These are phyloP conservation scores for Syngnathus typhle DNA, from an alignment of 2,113 vertebrate species.

Conservation along the genomic window DNA sequence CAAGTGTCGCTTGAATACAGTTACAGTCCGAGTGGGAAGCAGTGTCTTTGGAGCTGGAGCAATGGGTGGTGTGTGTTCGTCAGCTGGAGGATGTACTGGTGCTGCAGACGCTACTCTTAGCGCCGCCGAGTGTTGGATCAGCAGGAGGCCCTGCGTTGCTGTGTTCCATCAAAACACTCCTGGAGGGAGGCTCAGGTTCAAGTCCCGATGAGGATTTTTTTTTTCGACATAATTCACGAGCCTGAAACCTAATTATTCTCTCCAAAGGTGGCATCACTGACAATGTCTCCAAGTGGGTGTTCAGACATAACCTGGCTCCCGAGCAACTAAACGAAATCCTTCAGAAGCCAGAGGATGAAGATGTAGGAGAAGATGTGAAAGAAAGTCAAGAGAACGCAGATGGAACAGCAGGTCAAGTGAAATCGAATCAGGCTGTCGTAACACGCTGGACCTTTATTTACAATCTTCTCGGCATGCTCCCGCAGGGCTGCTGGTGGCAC, in stretches of 20 bases:
- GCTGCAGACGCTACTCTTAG: constrained; percentile 83
- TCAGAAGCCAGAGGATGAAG: constrained; percentile 45
- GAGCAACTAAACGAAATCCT: constrained; percentile 71
- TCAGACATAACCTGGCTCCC: constrained; percentile 81
- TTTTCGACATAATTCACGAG: background rate
- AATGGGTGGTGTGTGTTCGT: constrained; percentile 87
- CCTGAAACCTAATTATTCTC: background rate
- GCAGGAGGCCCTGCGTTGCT: constrained; percentile 69
- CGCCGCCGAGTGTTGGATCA: constrained; percentile 57
- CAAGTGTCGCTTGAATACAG: constrained; percentile 20
- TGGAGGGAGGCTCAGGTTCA: constrained; percentile 90
- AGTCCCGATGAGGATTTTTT: background rate
- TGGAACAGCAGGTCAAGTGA: constrained; percentile 41
- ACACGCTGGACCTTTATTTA: background rate
- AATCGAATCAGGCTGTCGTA: background rate
- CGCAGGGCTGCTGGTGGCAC: constrained; percentile 77
- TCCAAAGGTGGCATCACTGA: constrained; percentile 86
- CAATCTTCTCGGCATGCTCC: background rate
- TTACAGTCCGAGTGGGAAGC: constrained; percentile 85
- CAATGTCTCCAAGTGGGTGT: constrained; percentile 90
- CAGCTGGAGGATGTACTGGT: constrained; percentile 90
- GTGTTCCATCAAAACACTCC: constrained; percentile 82
- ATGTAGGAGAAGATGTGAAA: constrained; percentile 18
- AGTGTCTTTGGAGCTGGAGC: constrained; percentile 89
- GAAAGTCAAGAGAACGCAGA: constrained; percentile 23